phyloP scores from a whole-genome alignment of 2,113 vertebrate genomes.

The Athene cunicularia region DNA sequence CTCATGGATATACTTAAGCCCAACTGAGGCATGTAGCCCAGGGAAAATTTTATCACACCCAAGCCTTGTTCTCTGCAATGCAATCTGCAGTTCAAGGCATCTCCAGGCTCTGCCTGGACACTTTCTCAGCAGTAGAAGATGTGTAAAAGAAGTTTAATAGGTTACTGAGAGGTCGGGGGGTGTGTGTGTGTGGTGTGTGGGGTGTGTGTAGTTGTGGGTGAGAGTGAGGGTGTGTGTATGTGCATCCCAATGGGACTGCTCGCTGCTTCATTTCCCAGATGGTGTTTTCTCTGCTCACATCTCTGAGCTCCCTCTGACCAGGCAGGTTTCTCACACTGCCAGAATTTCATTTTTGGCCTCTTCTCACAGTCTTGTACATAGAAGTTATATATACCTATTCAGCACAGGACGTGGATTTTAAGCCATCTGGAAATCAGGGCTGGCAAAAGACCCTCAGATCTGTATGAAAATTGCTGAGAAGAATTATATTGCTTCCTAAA shows the following conservation, averaged over 20 bases:
- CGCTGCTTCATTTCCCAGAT: not conserved
- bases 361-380: not conserved
- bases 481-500: not conserved
- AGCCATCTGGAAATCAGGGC: not conserved
- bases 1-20: not conserved
- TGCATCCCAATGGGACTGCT: rapidly evolving
- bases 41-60: not conserved
- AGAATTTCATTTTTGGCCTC: not conserved
- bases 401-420: not conserved
- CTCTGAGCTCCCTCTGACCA: not conserved
- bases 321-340: not conserved
- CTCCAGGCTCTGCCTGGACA: not conserved
- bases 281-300: not conserved
- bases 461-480: not conserved
- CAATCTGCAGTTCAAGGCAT: not conserved
- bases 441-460: not conserved
- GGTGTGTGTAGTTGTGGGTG: not conserved
- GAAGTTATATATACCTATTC: not conserved
- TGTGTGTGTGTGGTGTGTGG: no score
- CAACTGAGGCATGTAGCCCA: rapidly evolving
- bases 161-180: not conserved
- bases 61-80: not conserved
- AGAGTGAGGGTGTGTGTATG: rapidly evolving
- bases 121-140: not conserved
- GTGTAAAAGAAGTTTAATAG: not conserved